Evolutionary conservation across 2,888 invertebrate genomes (phyloP).

Genomic region (Halictus ligatus): DNA sequence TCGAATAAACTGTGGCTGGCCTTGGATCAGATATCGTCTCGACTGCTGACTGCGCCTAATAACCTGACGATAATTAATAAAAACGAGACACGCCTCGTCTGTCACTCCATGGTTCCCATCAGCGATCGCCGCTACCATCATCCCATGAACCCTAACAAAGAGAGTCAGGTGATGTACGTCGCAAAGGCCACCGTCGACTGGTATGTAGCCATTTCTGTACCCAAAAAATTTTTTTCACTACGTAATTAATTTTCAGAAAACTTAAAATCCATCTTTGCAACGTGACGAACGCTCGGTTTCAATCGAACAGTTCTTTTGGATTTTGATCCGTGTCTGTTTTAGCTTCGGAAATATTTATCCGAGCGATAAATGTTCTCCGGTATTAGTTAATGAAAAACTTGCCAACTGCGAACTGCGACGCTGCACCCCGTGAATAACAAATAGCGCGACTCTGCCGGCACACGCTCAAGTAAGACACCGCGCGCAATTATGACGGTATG

Average conservation of each 20-base stretch:
- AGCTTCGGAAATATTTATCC: not conserved
- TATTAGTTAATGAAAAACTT: not conserved
- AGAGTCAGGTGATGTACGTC: slow-evolving; percentile 75
- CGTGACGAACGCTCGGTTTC: not conserved
- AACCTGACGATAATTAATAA: slow-evolving; percentile 80
- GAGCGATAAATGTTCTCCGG: not conserved
- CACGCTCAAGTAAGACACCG: not conserved
- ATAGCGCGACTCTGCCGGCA: not conserved
- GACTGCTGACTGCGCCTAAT: slow-evolving; percentile 74
- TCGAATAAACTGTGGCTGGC: slow-evolving; percentile 79
- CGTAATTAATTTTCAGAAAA: not conserved
- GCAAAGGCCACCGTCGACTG: slow-evolving; percentile 79
- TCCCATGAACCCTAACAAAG: slow-evolving; percentile 56
- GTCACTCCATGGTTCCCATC: slow-evolving; percentile 73
- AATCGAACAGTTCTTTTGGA: not conserved
- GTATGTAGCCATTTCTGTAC: slow-evolving; percentile 68
- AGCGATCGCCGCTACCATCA: slow-evolving; percentile 65
- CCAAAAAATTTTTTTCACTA: not conserved
- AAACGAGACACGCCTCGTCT: slow-evolving; percentile 78
- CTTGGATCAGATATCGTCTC: slow-evolving; percentile 76
- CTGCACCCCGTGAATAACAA: slow-evolving; percentile 10
- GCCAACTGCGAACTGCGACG: not conserved
- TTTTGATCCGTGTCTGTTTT: too few relatives aligned
- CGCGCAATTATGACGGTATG: slow-evolving; percentile 53
- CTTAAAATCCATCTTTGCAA: not conserved